Evolutionary conservation across 2,113 vertebrate genomes (phyloP), one percentile per base, ranked within the genome.

Genomic region (Brienomyrus longianalis): DNA sequence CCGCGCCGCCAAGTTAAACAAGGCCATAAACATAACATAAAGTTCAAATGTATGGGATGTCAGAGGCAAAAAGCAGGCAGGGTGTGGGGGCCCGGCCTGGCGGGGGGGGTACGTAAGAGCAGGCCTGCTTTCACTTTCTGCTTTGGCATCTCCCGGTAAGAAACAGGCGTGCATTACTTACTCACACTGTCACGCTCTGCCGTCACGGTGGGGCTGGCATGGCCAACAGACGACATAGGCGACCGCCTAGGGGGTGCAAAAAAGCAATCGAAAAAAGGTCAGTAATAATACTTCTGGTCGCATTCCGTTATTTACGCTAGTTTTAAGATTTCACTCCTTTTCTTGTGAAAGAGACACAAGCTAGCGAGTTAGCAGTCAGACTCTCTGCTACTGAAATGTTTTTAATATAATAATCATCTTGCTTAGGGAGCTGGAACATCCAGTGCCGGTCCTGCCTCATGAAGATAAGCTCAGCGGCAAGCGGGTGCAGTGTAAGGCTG

Each of bases 1-100:
- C 47, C 15, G 91, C 62, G 89, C 91, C 93, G 93, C 93, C 94
- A 93, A 94, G 94, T 94, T 93, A 94, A 95, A 94, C 91, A 77
- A 1, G 91, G 91, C 92, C 92, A 88, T 95, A 95, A 95, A 95
- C 93, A 93, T 90, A 77, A 91, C 92, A 93, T 94, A 92, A 92
- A 93, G 92, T 89, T 91, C 91, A 92, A 94, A 95, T 94, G 93
- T 93, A 93, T 92, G 88, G 92, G 93, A 80, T 54, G 84, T 90
- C 48, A 77, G 47, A 27, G 62, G 35, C 23, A 80, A 27, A 90
- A 52, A 83, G 19, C 54, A 17, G 1, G 39, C 21, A 35, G 31
- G 52, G 54, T 54, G 17, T 1, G 17, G 80, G 19, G 80, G 43
- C 7, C 17, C 21, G 8, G 39, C 7, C 19, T n/a, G 23, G 54